phyloP scores from a whole-genome alignment of 2,113 vertebrate genomes.

The Cottus gobio region DNA sequence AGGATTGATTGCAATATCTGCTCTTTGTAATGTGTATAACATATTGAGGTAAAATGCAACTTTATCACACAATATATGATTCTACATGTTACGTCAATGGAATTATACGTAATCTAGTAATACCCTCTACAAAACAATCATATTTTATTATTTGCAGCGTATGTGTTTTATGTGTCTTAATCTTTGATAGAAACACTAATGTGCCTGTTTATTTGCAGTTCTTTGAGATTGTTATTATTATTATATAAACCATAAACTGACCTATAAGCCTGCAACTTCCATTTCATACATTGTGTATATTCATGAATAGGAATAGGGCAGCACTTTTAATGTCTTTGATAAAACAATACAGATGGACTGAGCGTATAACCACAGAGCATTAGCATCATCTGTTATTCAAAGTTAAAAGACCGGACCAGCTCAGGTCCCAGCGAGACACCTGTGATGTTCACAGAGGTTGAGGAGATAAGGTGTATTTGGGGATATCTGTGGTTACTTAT shows the following conservation, averaged over 20 bases:
- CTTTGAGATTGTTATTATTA: background rate
- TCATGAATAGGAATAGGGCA: background rate
- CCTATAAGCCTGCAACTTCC: background rate
- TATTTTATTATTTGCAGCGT: background rate
- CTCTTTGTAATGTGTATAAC: background rate
- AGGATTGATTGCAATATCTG: background rate
- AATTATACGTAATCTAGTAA: background rate
- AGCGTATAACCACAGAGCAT: background rate
- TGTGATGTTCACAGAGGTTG: conserved; percentile 71
- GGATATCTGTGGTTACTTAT: conserved; percentile 73
- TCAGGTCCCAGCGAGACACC: conserved; percentile 39
- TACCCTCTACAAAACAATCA: background rate
- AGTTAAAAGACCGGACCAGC: background rate
- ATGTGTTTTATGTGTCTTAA: background rate
- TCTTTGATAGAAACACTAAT: too few relatives aligned
- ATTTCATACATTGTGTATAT: background rate
- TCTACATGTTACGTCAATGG: background rate
- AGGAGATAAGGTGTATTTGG: conserved; percentile 69
- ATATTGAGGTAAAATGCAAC: background rate
- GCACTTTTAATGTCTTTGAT: background rate
- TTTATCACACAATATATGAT: background rate
- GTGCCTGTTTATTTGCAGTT: background rate
- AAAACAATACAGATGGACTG: background rate
- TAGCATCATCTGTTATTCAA: background rate
- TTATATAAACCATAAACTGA: background rate